Evolutionary conservation across 2,888 invertebrate genomes (phyloP), one percentile per base, ranked within the genome.

Genomic region (Lepidocyrtoides sp.): DNA sequence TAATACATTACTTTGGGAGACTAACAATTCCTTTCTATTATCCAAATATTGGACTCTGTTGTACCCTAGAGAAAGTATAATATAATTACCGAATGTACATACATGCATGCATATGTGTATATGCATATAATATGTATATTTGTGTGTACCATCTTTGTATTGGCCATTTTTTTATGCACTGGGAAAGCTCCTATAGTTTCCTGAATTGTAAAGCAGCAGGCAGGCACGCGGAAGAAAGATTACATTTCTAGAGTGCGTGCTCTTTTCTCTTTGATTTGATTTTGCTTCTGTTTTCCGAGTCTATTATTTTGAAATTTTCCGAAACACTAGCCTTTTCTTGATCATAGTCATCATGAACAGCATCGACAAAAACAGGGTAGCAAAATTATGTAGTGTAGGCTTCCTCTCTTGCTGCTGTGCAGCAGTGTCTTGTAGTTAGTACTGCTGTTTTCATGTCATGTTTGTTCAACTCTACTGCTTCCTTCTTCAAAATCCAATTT

Each of bases 401-500:
- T n/a, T 32, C n/a, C 66, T 32, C n/a, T n/a, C 14, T 66, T 17
- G 29, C 29, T 32, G 7, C 14, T 7, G 32, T 7, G n/a, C n/a
- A 32, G 1, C 32, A 54, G 66, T 32, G 32, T 32, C 66, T 7
- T 8, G 66, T 66, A 26, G 1, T 32, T 14, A n/a, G n/a, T n/a
- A n/a, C n/a, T 32, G 32, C 32, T 66, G 66, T 32, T 66, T 66
- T 66, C 32, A 29, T 66, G 66, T 66, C 66, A 66, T 66, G 66
- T 66, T 66, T 66, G 32, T 32, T 66, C 66, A 66, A 66, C 66
- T 66, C 66, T 32, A 66, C 29, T 32, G 66, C 66, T 66, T 66
- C 32, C 66, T 66, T 66, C 29, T 66, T 66, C 32, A 66, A 66
- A 66, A 66, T 66, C 66, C 32, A 66, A 66, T 66, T 66, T 66